A percentile compares a stretch with the other conserved stretches of the same genome.
These are phyloP conservation scores for Chiridota heheva DNA, from an alignment of 35 echinoderm and acorn worm species.

Conservation along the genomic window DNA sequence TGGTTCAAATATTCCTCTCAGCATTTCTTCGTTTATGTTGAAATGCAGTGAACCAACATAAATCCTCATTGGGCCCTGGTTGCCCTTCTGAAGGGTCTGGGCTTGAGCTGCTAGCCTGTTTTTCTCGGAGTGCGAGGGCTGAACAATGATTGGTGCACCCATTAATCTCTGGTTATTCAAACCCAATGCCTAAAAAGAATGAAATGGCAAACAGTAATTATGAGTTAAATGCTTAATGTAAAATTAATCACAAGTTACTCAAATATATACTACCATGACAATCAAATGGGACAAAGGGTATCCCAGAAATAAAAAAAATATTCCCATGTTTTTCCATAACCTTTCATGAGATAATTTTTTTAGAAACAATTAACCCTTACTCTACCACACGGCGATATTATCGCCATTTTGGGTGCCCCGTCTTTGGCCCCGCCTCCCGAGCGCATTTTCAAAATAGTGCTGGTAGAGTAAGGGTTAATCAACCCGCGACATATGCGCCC, in stretches of 20 bases:
- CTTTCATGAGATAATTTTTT: no score
- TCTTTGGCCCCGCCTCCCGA: no score
- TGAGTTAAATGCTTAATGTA: neutral
- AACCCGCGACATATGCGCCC: no score
- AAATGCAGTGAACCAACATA: constrained; percentile 97
- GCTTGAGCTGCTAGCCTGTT: constrained; percentile 73
- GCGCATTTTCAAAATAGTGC: no score
- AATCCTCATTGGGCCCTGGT: constrained; percentile 84
- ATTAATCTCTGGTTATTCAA: constrained; percentile 87
- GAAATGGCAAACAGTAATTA: neutral
- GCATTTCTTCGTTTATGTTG: constrained; percentile 98
- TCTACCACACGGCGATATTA: no score
- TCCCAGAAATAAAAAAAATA: no score
- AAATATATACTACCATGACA: neutral
- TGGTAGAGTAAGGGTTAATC: no score
- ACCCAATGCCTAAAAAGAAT: constrained; percentile 67
- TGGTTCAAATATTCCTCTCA: constrained; percentile 98
- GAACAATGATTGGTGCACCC: constrained; percentile 90
- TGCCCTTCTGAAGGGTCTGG: constrained; percentile 86
- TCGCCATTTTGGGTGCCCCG: no score
- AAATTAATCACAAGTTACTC: neutral
- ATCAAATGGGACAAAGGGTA: no score
- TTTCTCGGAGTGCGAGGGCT: constrained; percentile 96
- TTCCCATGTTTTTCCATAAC: no score
- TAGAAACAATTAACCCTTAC: no score